phyloP scores from a whole-genome alignment of 2,888 invertebrate species.

The Scelioninae gen. 1 region DNA sequence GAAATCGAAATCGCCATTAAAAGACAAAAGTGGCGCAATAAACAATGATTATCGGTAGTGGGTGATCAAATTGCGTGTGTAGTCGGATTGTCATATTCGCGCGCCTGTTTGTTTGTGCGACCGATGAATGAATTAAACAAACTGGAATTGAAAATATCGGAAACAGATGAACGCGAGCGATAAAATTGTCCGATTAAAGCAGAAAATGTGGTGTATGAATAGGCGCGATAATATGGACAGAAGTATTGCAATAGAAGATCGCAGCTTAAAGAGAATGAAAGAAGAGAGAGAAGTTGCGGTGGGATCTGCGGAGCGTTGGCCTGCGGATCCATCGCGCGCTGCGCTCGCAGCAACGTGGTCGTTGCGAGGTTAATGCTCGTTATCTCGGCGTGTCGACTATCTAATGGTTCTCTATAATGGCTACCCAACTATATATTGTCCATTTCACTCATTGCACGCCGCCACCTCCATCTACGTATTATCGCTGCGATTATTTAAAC shows the following conservation, averaged over 20 bases:
- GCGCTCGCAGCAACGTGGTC: conserved; percentile 76
- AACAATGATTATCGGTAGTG: not conserved
- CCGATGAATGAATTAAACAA: conserved; percentile 36
- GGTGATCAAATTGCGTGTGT: too few relatives aligned
- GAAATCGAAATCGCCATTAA: conserved; percentile 22
- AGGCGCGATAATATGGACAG: conserved; percentile 67
- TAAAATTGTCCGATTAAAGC: conserved; percentile 48
- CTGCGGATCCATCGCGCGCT: conserved; percentile 72
- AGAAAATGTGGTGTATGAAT: conserved; percentile 39
- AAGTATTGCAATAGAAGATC: conserved; percentile 59
- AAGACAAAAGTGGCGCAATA: conserved; percentile 17
- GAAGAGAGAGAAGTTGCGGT: conserved; percentile 56
- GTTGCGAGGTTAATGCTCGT: conserved; percentile 83
- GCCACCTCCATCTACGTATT: conserved; percentile 76
- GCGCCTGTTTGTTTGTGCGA: not conserved
- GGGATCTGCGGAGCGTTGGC: conserved; percentile 68
- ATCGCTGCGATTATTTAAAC: conserved; percentile 81
- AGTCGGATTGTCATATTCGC: too few relatives aligned
- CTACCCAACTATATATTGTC: conserved; percentile 82
- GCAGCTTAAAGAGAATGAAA: conserved; percentile 61
- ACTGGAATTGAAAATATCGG: conserved; percentile 39
- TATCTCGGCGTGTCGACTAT: conserved; percentile 84
- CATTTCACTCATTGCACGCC: conserved; percentile 80
- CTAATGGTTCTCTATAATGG: conserved; percentile 84
- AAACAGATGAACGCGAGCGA: conserved; percentile 38